Evolutionary conservation across 2,113 vertebrate genomes (phyloP), one percentile per base, ranked within the genome.

Genomic region (Tinamus guttatus): DNA sequence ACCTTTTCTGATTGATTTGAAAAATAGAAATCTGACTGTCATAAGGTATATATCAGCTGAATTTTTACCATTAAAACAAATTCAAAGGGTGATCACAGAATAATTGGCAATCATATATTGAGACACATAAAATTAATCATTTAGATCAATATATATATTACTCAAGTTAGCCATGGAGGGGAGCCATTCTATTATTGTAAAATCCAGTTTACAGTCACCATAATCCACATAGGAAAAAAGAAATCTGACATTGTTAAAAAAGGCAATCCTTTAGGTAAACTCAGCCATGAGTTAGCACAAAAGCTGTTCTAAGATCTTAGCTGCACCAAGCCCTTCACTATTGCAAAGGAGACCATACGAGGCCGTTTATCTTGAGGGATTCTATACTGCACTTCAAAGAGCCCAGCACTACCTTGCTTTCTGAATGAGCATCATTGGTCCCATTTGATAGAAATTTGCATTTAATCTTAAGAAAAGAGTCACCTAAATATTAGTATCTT

Each of bases 361-460:
- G 30, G 28, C 47, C 64, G 20, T 81, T 94, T 47, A 76, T 43
- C 78, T 60, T 81, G 34, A 84, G 59, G 49, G 40, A 77, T 52
- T 86, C 54, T 87, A 7, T 0, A 14, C 34, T 85, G 59, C 1
- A 1, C 67, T 73, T 79, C 68, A 89, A 79, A 89, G 11, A 95
- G 85, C 38, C 58, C 70, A 87, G 70, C 19, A 68, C 24, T 19
- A 65, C 59, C 82, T 28, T 28, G n/a, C 52, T 5, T 82, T 67
- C 89, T 93, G 56, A 58, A 83, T 67, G 41, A 76, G 65, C 81
- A n/a, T 76, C 28, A 73, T 34, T 24, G 52, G 43, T 73, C 41
- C 47, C 83, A 76, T 38, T 16, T 30, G 62, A 81, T 34, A 89
- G 84, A 43, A 92, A 90, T 90, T 90, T 92, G 76, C 69, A 67